Evolutionary conservation across 2,113 vertebrate genomes (phyloP).

Genomic region (Salvelinus fontinalis): DNA sequence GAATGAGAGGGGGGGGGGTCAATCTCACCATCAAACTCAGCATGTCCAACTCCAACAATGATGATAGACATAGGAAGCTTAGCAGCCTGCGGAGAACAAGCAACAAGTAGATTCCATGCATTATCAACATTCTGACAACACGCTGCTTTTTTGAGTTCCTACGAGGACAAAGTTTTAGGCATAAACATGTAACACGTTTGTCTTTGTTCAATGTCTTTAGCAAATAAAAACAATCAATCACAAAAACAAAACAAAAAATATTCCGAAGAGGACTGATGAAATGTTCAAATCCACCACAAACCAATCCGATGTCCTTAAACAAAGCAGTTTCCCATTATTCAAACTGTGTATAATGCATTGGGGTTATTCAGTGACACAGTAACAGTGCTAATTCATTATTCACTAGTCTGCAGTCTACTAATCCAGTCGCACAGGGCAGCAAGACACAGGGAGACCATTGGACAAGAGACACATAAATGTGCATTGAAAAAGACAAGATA

Average conservation of each 20-base stretch:
- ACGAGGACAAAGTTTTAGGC: not conserved
- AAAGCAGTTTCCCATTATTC: not conserved
- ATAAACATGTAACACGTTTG: no score
- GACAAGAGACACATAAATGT: not conserved
- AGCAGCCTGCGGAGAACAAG: conserved; percentile 78
- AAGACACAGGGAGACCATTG: not conserved
- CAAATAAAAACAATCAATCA: no score
- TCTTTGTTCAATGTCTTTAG: no score
- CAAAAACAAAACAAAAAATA: no score
- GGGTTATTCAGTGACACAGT: no score
- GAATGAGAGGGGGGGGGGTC: not conserved
- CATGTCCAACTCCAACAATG: conserved; percentile 92
- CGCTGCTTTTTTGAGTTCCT: no score
- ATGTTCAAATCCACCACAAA: not conserved
- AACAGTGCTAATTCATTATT: no score
- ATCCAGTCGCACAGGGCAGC: not conserved
- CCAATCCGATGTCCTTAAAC: not conserved
- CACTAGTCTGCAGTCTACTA: not conserved
- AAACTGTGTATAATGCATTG: not conserved
- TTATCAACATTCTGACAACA: not conserved
- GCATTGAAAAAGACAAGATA: not conserved
- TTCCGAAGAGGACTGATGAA: not conserved
- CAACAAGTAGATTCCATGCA: not conserved
- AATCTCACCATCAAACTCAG: conserved; percentile 91
- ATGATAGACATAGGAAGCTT: conserved; percentile 98